phyloP scores from a whole-genome alignment of 2,797 vertebrate genomes.

The Rhincodon typus region DNA sequence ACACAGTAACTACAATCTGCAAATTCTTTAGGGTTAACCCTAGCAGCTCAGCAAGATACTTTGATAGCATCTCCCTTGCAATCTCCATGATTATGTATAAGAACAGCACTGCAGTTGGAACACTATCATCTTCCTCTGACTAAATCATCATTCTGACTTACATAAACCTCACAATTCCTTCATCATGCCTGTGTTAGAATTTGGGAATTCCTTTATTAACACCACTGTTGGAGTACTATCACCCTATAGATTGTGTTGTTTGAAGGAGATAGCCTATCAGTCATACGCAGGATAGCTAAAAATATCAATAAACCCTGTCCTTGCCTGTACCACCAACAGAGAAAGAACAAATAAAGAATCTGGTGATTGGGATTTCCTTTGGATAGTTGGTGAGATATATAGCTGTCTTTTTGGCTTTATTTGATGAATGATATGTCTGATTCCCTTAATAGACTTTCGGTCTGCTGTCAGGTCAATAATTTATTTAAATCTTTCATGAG shows the following conservation, averaged over 20 bases:
- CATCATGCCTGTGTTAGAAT: not conserved
- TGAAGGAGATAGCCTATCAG: not conserved
- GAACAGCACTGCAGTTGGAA: no score
- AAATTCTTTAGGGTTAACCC: no score
- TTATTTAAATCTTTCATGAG: not conserved
- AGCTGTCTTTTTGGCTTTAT: not conserved
- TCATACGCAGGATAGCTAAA: not conserved
- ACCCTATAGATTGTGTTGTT: not conserved
- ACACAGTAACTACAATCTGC: no score
- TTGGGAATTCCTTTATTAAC: not conserved
- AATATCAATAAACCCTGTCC: not conserved
- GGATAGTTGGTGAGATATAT: not conserved
- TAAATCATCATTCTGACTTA: not conserved
- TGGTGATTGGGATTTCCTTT: not conserved
- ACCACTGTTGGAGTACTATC: not conserved
- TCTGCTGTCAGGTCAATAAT: not conserved
- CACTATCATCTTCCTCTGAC: not conserved
- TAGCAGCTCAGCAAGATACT: no score
- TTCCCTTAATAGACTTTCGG: not conserved
- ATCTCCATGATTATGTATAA: no score
- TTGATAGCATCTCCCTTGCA: no score
- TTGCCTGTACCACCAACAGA: not conserved
- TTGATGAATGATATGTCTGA: not conserved
- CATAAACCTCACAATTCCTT: not conserved
- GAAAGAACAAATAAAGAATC: not conserved